A percentile compares a stretch with the other conserved stretches of the same genome.
Conservation (phyloP, 2,113 vertebrate species). For the Cyanistes caeruleus region DNA sequence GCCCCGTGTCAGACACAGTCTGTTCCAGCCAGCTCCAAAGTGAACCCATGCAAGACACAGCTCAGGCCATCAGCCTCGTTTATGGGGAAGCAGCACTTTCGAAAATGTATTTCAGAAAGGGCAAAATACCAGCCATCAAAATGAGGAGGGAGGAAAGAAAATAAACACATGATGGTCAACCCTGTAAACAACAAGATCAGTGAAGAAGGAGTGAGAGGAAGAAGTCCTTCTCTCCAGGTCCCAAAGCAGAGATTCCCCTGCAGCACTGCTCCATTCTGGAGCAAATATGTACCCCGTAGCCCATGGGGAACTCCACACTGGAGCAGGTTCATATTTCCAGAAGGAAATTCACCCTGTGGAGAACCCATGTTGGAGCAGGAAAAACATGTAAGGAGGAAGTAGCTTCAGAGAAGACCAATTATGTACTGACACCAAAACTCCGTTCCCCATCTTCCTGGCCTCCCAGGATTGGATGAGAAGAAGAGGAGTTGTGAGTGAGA, state of each 20-base stretch:
- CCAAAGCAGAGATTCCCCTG: neutral
- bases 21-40: neutral
- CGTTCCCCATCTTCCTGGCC: neutral
- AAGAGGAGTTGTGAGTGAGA: rapidly evolving
- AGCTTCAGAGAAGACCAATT: neutral
- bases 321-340: neutral
- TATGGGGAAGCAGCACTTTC: neutral
- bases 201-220: neutral
- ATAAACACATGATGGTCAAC: neutral
- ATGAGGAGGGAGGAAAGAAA: neutral
- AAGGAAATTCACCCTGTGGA: neutral
- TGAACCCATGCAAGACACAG: neutral
- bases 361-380: no score
- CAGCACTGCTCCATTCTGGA: neutral
- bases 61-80: neutral
- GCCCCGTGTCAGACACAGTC: rapidly evolving
- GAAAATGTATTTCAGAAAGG: neutral
- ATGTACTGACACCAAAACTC: neutral
- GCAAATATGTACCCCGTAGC: neutral
- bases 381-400: neutral
- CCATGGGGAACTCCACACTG: neutral
- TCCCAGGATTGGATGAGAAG: rapidly evolving
- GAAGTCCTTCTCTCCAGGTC: neutral
- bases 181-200: neutral
- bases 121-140: neutral